Conservation (phyloP, 2,113 vertebrate genomes). For the Bubo blakistoni region DNA sequence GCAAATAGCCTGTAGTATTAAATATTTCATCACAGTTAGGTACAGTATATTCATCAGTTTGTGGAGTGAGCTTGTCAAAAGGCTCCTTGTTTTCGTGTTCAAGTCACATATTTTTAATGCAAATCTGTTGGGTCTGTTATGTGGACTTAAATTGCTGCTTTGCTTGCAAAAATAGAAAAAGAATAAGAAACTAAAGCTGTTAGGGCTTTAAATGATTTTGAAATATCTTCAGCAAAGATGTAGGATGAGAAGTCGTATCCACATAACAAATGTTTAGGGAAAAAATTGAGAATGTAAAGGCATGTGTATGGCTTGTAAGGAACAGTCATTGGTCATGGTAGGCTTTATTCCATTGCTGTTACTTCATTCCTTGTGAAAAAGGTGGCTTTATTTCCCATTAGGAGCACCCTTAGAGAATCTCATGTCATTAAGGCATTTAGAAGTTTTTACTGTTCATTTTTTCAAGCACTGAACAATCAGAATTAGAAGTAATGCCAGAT, state of each 20-base stretch:
- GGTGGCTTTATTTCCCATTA: background rate
- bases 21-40: slow-evolving; percentile 63
- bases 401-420: background rate
- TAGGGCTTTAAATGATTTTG: slow-evolving; percentile 5
- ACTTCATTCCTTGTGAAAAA: background rate
- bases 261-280: background rate
- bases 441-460: slow-evolving; percentile 18
- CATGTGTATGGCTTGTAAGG: background rate
- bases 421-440: background rate
- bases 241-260: background rate
- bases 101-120: slow-evolving; percentile 38
- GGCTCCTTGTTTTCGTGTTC: slow-evolving; percentile 27
- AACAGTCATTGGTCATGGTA: background rate
- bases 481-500: slow-evolving; percentile 18
- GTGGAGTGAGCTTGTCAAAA: slow-evolving; percentile 33
- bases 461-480: background rate
- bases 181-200: slow-evolving; percentile 9
- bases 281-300: background rate
- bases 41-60: slow-evolving; percentile 38
- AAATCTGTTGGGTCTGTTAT: slow-evolving; percentile 34
- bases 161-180: slow-evolving; percentile 16
- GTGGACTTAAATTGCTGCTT: slow-evolving; percentile 32
- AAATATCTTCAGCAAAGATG: background rate
- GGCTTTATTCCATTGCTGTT: background rate
- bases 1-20: slow-evolving; percentile 50